Percentiles rank a stretch among this genome's conserved stretches.
Conservation (phyloP, 2,113 vertebrate species). For the Callopanchax toddi region DNA sequence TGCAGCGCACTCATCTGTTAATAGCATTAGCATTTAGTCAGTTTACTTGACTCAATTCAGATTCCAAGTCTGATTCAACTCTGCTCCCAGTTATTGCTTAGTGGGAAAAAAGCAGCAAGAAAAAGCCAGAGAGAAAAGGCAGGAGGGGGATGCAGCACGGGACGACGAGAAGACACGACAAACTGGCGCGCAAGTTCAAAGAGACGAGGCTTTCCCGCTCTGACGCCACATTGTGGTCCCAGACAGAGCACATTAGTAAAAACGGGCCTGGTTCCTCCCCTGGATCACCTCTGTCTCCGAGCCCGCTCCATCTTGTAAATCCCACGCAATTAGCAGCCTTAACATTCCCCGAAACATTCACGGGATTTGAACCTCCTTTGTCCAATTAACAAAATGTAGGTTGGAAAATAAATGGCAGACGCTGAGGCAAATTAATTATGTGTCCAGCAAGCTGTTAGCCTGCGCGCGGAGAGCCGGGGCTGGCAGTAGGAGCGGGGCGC, state of each 20-base stretch:
- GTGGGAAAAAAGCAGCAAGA: conserved; percentile 47
- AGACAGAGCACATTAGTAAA: conserved; percentile 26
- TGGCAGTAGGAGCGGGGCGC: conserved; percentile 67
- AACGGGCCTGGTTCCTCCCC: conserved; percentile 43
- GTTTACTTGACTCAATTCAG: conserved; percentile 76
- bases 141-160: conserved; percentile 31
- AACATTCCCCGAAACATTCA: conserved; percentile 71
- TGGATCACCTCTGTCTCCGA: conserved; percentile 40
- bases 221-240: conserved; percentile 10
- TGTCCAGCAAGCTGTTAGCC: conserved; percentile 82
- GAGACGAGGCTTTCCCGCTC: neutral
- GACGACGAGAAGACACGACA: conserved; percentile 39
- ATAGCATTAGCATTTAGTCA: conserved; percentile 75
- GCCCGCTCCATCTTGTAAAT: conserved; percentile 52
- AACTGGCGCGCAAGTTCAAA: conserved; percentile 4
- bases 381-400: conserved; percentile 84
- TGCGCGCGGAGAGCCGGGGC: conserved; percentile 63
- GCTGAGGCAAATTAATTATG: conserved; percentile 83
- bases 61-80: conserved; percentile 64
- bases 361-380: conserved; percentile 79
- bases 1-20: conserved; percentile 49
- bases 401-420: conserved; percentile 84
- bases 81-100: conserved; percentile 53
- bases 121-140: conserved; percentile 13
- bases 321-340: conserved; percentile 70